These are phyloP conservation scores for Ditylenchus dipsaci DNA, from an alignment of 1,140 invertebrate species.

Conservation along the genomic window DNA sequence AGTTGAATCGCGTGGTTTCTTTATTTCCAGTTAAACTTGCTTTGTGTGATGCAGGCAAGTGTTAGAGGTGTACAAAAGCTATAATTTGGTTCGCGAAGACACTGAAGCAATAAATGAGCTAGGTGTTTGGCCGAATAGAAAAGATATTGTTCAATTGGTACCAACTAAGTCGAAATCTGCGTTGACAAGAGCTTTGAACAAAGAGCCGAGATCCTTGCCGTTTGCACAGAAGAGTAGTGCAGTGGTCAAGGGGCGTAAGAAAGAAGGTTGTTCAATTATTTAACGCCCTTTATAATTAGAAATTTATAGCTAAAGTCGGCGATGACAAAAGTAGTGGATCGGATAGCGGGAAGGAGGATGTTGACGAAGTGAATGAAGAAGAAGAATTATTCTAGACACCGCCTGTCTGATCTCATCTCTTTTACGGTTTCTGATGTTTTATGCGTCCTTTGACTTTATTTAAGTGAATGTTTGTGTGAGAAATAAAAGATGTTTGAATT, in stretches of 20 bases:
- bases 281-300: too few species aligned
- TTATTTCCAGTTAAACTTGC: background rate
- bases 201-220: constrained; percentile 69
- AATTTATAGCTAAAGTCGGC: too few species aligned
- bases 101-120: constrained; percentile 80
- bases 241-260: constrained; percentile 10
- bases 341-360: too few species aligned
- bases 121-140: constrained; percentile 76
- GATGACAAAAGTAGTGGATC: too few species aligned
- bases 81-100: constrained; percentile 82
- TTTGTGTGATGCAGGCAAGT: constrained; percentile 64
- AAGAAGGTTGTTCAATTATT: background rate
- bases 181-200: constrained; percentile 85
- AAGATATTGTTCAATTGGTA: constrained; percentile 73
- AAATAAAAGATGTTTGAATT: too few species aligned
- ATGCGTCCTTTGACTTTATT: too few species aligned
- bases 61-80: constrained; percentile 71
- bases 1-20: constrained; percentile 9
- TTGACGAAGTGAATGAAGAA: too few species aligned
- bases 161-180: constrained; percentile 74
- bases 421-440: too few species aligned
- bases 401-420: too few species aligned
- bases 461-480: too few species aligned
- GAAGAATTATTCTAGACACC: too few species aligned
- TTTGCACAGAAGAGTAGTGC: constrained; percentile 60